Conservation (phyloP, 2,888 invertebrate species). For the Euzophera pinguis region DNA sequence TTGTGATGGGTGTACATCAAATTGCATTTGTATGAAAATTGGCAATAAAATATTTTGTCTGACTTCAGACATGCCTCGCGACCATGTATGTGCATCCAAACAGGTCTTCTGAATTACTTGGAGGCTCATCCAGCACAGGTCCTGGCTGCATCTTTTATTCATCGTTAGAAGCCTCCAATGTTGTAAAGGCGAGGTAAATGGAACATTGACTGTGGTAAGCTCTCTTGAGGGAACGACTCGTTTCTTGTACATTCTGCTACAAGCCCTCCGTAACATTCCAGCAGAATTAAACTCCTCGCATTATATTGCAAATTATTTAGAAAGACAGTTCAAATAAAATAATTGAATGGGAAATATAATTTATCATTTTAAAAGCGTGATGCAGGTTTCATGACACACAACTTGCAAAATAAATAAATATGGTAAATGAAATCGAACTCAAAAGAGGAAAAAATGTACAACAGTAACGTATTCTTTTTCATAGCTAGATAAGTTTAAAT, state of each 20-base stretch:
- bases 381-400: no score
- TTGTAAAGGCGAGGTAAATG: constrained; percentile 14
- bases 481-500: no score
- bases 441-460: no score
- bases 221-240: constrained; percentile 8
- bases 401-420: no score
- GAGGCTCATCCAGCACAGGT: neutral
- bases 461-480: no score
- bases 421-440: no score
- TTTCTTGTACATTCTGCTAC: neutral
- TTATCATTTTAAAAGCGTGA: no score
- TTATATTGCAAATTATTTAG: no score
- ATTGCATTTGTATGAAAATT: neutral
- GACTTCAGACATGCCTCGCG: neutral
- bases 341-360: no score
- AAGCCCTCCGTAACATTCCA: neutral
- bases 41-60: constrained; percentile 11
- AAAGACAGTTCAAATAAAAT: no score
- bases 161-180: constrained; percentile 3
- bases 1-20: no score
- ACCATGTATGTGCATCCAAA: neutral
- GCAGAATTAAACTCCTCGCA: no score
- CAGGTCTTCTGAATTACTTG: neutral
- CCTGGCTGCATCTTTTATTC: constrained; percentile 18
- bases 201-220: constrained; percentile 15